Base-by-base conservation (phyloP, 2,113 vertebrate genomes). In the Diadophis punctatus region DNA sequence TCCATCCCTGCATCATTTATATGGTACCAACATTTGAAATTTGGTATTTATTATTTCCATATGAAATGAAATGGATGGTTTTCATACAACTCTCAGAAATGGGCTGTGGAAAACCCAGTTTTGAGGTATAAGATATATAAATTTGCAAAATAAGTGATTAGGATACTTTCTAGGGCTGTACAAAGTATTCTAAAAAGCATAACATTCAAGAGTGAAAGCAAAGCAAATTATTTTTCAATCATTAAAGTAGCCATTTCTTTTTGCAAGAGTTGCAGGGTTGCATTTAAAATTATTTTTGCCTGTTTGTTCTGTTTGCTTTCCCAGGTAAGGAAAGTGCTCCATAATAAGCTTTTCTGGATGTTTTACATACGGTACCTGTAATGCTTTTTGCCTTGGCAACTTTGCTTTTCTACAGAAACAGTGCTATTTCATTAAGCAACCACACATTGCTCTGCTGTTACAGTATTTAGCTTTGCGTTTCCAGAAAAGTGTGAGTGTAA, bases 381-480 rank as follows among this genome's bases (percentile, higher is more conserved):
- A 74, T 20, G 2, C n/a, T 56, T 90, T 94, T 84, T 93, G 43
- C 9, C 52, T 52, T 89, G 63, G 4, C 88, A 91, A 93, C 90
- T 86, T 93, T 93, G 48, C 48, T 91, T 90, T 91, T 30, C 87
- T 43, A 46, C 55, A 20, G 23, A 91, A 53, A 1, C 87, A 80
- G 16, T n/a, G 49, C 16, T 68, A 1, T 2, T 0, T 92, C 90
- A 91, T 93, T 93, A 93, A 93, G 68, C 52, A 91, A 43, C 90
- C 60, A 88, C 87, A 91, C 34, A 46, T 88, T 86, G 90, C 34
- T 89, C 48, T 88, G 23, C 86, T 89, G n/a, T 86, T 93, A 91
- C 7, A 63, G 53, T 91, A 84, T 93, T 91, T 93, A 93, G 68
- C n/a, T 52, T 93, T 91, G 4, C 93, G 34, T 93, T 80, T 90